Percentiles rank a stretch among this genome's conserved stretches.
Conservation (phyloP, 2,797 vertebrate species). For the Ptychadena robeensis region DNA sequence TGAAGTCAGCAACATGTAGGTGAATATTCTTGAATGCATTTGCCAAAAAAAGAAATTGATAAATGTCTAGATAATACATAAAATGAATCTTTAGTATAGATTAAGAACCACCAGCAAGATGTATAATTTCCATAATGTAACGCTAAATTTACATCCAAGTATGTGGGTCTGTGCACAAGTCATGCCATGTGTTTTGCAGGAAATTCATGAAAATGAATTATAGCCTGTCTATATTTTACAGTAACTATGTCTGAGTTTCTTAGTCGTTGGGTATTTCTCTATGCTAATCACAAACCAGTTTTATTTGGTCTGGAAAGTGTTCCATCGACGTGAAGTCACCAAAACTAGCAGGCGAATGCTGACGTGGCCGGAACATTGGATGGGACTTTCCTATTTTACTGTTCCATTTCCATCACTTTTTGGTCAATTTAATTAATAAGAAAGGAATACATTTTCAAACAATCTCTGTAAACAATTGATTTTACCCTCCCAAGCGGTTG, state of each 20-base stretch:
- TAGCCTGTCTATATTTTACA: neutral
- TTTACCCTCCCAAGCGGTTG: too few relatives aligned
- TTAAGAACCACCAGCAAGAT: neutral
- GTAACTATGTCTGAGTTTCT: neutral
- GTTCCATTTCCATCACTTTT: too few relatives aligned
- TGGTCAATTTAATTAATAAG: too few relatives aligned
- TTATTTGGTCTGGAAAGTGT: neutral
- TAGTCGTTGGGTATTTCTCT: neutral
- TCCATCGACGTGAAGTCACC: neutral
- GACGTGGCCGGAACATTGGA: neutral
- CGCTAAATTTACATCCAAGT: neutral
- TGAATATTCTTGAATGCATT: neutral
- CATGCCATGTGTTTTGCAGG: neutral
- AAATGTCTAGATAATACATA: neutral
- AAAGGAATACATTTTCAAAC: too few relatives aligned
- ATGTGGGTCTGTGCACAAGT: neutral
- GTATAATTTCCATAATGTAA: conserved; percentile 23
- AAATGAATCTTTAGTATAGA: neutral
- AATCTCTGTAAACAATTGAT: too few relatives aligned
- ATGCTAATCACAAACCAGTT: neutral
- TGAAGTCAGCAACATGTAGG: neutral
- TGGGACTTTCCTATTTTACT: neutral
- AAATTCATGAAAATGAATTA: neutral
- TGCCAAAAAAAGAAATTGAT: neutral
- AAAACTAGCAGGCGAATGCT: neutral